phyloP scores from a whole-genome alignment of 2,797 vertebrate species.

The Urosaurus nigricauda region DNA sequence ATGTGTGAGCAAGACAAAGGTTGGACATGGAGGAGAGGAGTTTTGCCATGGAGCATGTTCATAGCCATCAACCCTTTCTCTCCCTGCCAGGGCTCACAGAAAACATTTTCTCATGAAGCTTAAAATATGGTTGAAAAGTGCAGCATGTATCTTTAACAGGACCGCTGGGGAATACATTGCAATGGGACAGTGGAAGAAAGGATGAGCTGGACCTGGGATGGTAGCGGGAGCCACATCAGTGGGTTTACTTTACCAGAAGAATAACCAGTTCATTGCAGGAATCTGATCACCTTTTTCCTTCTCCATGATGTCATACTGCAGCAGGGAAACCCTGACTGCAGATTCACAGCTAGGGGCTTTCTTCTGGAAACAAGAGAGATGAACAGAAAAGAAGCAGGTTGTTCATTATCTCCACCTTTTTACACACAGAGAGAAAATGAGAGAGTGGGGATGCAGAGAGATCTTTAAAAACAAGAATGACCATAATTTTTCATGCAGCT shows the following conservation, averaged over 20 bases:
- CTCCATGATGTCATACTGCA: slow-evolving; percentile 51
- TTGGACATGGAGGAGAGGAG: too few relatives aligned
- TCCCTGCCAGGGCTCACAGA: too few relatives aligned
- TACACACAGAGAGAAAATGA: background rate
- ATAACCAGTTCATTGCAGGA: background rate
- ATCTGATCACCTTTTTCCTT: slow-evolving; percentile 47
- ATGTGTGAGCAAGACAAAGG: too few relatives aligned
- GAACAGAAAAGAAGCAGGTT: background rate
- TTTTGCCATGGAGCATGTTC: too few relatives aligned
- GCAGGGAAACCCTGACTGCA: slow-evolving; percentile 56
- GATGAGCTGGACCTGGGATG: background rate
- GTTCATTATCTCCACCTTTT: background rate
- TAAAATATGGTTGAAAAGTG: background rate
- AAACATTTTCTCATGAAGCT: too few relatives aligned
- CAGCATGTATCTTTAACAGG: slow-evolving; percentile 26
- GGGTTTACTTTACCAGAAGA: slow-evolving; percentile 62
- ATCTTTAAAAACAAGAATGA: background rate
- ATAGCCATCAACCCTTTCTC: too few relatives aligned
- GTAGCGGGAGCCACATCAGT: slow-evolving; percentile 55
- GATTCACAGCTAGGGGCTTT: background rate
- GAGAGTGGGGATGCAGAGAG: background rate
- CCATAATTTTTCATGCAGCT: background rate
- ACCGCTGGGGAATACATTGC: background rate
- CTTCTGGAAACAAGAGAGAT: background rate
- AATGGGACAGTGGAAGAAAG: slow-evolving; percentile 29